A percentile compares a stretch with the other conserved stretches of the same genome.
These are phyloP conservation scores for Coelopa pilipes DNA, from an alignment of 2,888 invertebrate genomes.

Conservation along the genomic window DNA sequence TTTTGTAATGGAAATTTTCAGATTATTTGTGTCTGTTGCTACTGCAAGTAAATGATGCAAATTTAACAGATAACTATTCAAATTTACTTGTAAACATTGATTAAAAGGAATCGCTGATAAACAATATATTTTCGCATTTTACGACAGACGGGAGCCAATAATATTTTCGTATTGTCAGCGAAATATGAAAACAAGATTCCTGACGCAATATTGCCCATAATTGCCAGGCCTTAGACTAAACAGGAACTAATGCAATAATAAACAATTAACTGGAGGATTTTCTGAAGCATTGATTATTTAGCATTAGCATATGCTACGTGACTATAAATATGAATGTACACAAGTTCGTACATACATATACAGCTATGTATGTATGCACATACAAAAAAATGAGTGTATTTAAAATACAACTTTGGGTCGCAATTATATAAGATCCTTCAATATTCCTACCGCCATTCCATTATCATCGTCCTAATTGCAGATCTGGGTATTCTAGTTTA, in stretches of 20 bases:
- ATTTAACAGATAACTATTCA: conserved; percentile 29
- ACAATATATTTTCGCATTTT: neutral
- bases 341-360: too few relatives aligned
- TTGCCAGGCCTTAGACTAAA: neutral
- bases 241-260: neutral
- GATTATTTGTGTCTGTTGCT: conserved; percentile 9
- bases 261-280: neutral
- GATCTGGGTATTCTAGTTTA: too few relatives aligned
- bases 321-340: too few relatives aligned
- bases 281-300: too few relatives aligned
- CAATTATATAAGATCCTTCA: too few relatives aligned
- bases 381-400: too few relatives aligned
- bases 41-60: conserved; percentile 11
- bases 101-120: conserved; percentile 20
- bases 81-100: conserved; percentile 25
- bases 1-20: conserved; percentile 29
- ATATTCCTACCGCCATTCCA: too few relatives aligned
- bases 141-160: too few relatives aligned
- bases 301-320: too few relatives aligned
- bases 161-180: conserved; percentile 20
- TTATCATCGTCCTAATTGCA: too few relatives aligned
- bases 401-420: too few relatives aligned
- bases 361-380: too few relatives aligned
- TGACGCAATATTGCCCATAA: conserved; percentile 23
- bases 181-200: conserved; percentile 1